Evolutionary conservation across 2,113 vertebrate genomes (phyloP).

Genomic region (Conger conger): DNA sequence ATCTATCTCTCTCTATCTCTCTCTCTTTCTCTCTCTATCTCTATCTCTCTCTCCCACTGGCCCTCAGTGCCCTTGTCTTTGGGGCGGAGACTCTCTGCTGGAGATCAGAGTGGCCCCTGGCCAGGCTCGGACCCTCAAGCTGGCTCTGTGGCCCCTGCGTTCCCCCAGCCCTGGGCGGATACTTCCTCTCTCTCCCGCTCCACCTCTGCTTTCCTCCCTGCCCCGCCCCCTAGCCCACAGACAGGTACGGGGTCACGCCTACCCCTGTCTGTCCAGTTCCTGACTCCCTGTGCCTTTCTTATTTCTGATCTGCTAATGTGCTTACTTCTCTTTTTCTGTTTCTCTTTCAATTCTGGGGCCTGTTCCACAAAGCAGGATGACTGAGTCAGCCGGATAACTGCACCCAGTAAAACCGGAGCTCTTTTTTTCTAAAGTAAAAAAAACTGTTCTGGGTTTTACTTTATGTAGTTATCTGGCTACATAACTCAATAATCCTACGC

Average conservation of each 20-base stretch:
- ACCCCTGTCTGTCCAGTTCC: not conserved
- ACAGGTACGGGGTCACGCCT: not conserved
- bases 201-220: not conserved
- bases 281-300: not conserved
- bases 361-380: no score
- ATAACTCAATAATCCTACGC: no score
- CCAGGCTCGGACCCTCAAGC: slow-evolving; percentile 13
- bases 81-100: slow-evolving; percentile 40
- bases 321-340: not conserved
- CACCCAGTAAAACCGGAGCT: no score
- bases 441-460: no score
- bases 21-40: not conserved
- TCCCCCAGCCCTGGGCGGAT: not conserved
- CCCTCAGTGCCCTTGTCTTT: slow-evolving; percentile 45
- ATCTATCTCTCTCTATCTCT: slow-evolving; percentile 10
- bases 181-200: not conserved
- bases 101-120: slow-evolving; percentile 34
- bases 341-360: no score
- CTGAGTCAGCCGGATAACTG: no score
- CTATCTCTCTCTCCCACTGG: not conserved
- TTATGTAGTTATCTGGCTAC: no score
- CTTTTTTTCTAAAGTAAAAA: no score
- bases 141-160: not conserved
- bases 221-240: slow-evolving; percentile 7
- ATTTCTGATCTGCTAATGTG: not conserved